These are phyloP conservation scores for Himalopsyche kuldschensis DNA, from an alignment of 2,888 invertebrate species.

Conservation along the genomic window DNA sequence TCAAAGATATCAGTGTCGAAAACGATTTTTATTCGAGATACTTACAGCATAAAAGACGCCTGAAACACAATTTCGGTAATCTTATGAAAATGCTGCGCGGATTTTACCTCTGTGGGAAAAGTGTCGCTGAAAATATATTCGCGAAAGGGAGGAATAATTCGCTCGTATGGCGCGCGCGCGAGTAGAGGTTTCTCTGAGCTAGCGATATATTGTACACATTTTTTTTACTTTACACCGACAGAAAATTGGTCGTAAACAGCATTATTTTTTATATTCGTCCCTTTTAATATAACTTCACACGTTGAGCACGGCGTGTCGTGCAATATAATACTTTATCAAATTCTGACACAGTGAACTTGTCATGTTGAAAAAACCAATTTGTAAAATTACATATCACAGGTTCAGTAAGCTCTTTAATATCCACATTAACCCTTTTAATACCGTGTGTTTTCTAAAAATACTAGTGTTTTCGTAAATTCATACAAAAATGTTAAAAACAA, in stretches of 20 bases:
- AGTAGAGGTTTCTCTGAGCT: background rate
- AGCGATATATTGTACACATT: background rate
- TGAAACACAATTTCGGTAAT: conserved; percentile 20
- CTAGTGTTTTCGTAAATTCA: too few relatives aligned
- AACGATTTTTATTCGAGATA: background rate
- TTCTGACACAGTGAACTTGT: too few relatives aligned
- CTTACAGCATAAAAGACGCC: conserved; percentile 2
- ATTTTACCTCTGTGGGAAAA: conserved; percentile 11
- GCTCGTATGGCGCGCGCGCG: background rate
- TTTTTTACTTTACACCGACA: background rate
- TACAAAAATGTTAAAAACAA: too few relatives aligned
- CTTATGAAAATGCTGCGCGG: conserved; percentile 8
- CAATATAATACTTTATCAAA: background rate
- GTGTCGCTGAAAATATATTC: conserved; percentile 3
- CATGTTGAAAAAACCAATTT: too few relatives aligned
- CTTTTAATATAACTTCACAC: background rate
- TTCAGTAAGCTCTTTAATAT: too few relatives aligned
- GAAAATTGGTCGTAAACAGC: conserved; percentile 1
- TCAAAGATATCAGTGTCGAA: background rate
- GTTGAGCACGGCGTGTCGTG: background rate
- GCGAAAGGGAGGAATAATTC: background rate
- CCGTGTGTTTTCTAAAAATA: too few relatives aligned
- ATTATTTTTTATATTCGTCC: background rate
- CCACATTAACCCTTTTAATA: too few relatives aligned
- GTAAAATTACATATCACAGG: too few relatives aligned